Conservation (phyloP, 2,888 invertebrate species). For the Villa cingulata region DNA sequence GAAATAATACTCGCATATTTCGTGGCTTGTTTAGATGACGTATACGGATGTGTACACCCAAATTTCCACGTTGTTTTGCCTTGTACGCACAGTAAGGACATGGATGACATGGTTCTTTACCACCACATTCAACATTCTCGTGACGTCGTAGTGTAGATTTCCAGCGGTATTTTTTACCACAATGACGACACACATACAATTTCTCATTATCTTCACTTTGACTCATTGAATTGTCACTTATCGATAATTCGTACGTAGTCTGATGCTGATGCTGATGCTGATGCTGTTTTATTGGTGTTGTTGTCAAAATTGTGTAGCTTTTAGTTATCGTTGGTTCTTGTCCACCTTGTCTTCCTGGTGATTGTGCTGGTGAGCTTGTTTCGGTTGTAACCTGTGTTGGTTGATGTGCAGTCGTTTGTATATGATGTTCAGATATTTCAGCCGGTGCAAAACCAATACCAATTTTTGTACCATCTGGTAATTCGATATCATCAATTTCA, state of each 20-base stretch:
- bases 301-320: conserved; percentile 34
- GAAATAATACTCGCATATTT: neutral
- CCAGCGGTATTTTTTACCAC: conserved; percentile 77
- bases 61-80: conserved; percentile 69
- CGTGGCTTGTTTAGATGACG: conserved; percentile 47
- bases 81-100: conserved; percentile 66
- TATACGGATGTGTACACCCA: conserved; percentile 67
- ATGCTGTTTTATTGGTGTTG: conserved; percentile 29
- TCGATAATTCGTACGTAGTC: conserved; percentile 28
- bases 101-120: conserved; percentile 68
- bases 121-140: conserved; percentile 73
- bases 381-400: conserved; percentile 12
- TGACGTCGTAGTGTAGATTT: conserved; percentile 70
- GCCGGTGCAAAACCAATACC: conserved; percentile 35
- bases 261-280: neutral
- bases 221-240: conserved; percentile 33
- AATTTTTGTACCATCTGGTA: conserved; percentile 37
- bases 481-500: conserved; percentile 36
- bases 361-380: conserved; percentile 8
- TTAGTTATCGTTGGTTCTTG: conserved; percentile 30
- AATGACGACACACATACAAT: conserved; percentile 64
- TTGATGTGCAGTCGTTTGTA: conserved; percentile 24
- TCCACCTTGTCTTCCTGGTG: conserved; percentile 10
- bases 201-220: conserved; percentile 39
- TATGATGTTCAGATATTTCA: conserved; percentile 28